Percentiles rank a stretch among this genome's conserved stretches.
Conservation (phyloP, 2,113 vertebrate species). For the Rhinolophus ferrumequinum region DNA sequence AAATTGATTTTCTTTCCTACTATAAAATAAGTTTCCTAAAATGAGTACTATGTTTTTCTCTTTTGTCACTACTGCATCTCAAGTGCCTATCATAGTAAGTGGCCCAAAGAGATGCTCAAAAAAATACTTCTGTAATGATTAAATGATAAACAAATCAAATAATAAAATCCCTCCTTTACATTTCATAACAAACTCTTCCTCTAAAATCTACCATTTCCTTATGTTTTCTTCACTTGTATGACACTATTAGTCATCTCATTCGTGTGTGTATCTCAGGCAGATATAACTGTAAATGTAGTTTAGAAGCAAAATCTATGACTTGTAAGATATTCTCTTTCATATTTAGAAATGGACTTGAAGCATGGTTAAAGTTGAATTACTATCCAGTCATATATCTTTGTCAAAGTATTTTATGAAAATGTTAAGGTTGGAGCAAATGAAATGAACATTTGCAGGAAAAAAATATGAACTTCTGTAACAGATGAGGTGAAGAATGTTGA, state of each 20-base stretch:
- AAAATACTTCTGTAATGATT: not conserved
- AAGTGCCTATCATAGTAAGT: not conserved
- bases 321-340: not conserved
- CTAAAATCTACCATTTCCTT: not conserved
- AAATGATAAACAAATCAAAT: not conserved
- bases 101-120: not conserved
- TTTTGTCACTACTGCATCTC: not conserved
- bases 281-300: not conserved
- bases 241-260: not conserved
- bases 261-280: not conserved
- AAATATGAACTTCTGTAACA: not conserved
- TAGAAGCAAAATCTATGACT: not conserved
- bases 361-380: constrained; percentile 9
- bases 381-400: not conserved
- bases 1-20: not conserved
- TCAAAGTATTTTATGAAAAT: constrained; percentile 37
- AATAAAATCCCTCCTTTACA: not conserved
- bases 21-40: not conserved
- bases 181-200: not conserved
- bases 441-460: not conserved
- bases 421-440: constrained; percentile 19
- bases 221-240: not conserved
- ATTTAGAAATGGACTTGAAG: constrained; percentile 40
- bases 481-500: not conserved
- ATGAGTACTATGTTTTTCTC: not conserved